A percentile compares a stretch with the other conserved stretches of the same genome.
These are phyloP conservation scores for Hydroisotoma schaefferi DNA, from an alignment of 2,888 invertebrate genomes.

Conservation along the genomic window DNA sequence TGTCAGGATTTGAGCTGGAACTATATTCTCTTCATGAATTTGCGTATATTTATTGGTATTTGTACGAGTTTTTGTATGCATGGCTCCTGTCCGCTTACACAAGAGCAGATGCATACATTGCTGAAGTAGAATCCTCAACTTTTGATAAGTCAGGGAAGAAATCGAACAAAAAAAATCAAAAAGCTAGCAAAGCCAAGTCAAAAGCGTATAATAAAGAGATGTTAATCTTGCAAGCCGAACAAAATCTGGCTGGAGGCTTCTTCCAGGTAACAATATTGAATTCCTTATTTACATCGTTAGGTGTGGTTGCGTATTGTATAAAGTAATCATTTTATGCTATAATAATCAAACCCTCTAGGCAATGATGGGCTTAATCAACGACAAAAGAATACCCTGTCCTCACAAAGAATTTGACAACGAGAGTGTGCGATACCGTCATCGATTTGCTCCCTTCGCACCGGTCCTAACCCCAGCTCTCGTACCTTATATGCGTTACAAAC, in stretches of 20 bases:
- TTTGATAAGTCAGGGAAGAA: conserved; percentile 45
- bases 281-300: too few relatives aligned
- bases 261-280: conserved; percentile 80
- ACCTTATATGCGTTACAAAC: conserved; percentile 81
- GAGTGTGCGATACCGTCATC: conserved; percentile 88
- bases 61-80: conserved; percentile 90
- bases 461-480: conserved; percentile 86
- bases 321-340: too few relatives aligned
- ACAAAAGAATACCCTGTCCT: conserved; percentile 78
- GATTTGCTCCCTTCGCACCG: conserved; percentile 83
- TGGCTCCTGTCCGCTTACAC: conserved; percentile 89
- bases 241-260: conserved; percentile 91
- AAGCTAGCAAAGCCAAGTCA: conserved; percentile 64
- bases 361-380: conserved; percentile 81
- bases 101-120: conserved; percentile 78
- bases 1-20: conserved; percentile 92
- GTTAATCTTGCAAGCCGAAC: conserved; percentile 83
- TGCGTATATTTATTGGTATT: conserved; percentile 67
- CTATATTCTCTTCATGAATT: conserved; percentile 94
- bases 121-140: conserved; percentile 55
- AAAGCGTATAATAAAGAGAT: conserved; percentile 78
- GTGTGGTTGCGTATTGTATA: too few relatives aligned
- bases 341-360: conserved; percentile 67
- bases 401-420: conserved; percentile 88
- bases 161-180: conserved; percentile 43